phyloP scores from a whole-genome alignment of 2,113 vertebrate genomes.

The Tenrec ecaudatus region DNA sequence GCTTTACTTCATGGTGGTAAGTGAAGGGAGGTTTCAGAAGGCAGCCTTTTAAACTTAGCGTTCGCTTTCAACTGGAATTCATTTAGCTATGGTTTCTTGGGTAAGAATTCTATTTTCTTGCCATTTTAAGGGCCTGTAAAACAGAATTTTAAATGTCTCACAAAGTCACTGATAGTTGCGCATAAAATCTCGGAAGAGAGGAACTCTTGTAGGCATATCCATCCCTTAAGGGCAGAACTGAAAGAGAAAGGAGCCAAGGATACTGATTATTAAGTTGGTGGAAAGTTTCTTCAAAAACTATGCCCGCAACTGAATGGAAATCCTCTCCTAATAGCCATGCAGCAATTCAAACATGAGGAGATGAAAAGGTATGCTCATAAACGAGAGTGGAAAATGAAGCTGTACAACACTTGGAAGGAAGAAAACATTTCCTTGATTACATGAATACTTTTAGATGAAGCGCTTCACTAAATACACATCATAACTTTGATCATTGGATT shows the following conservation, averaged over 20 bases:
- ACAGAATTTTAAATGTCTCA: background rate
- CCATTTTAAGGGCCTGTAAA: background rate
- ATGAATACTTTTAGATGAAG: background rate
- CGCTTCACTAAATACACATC: background rate
- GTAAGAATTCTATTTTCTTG: constrained; percentile 7
- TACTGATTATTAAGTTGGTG: background rate
- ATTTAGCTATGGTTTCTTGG: background rate
- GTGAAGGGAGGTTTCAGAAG: constrained; percentile 73
- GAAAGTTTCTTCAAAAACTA: background rate
- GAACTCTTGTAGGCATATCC: background rate
- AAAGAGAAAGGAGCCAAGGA: background rate
- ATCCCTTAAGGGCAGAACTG: background rate
- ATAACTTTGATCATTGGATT: background rate
- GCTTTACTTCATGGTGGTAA: constrained; percentile 99
- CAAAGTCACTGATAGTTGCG: background rate
- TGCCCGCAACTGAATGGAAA: background rate
- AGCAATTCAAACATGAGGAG: background rate
- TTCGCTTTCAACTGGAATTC: constrained; percentile 38
- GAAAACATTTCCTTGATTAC: background rate
- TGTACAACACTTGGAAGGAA: background rate
- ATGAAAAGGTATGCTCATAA: background rate
- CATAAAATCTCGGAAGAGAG: background rate
- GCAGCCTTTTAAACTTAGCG: constrained; percentile 9
- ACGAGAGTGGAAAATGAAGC: constrained; percentile 1
- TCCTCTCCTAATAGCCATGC: background rate